Percentiles rank a stretch among this genome's conserved stretches.
phyloP scores from a whole-genome alignment of 1,140 invertebrate species.

The Reticulitermes speratus region DNA sequence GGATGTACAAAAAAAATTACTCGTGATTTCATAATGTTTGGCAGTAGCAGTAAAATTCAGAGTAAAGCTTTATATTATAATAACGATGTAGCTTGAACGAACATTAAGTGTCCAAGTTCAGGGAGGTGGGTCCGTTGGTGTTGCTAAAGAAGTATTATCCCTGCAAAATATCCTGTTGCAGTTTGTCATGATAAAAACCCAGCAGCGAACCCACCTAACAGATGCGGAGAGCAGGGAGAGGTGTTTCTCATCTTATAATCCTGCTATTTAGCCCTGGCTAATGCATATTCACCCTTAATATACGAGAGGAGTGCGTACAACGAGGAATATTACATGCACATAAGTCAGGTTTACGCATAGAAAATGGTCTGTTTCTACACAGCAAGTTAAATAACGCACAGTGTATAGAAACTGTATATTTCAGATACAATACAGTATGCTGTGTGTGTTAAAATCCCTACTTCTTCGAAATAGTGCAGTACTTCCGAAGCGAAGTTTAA shows the following conservation, averaged over 20 bases:
- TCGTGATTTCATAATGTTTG: too few species aligned
- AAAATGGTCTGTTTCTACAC: background rate
- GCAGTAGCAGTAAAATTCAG: too few species aligned
- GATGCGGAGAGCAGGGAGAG: background rate
- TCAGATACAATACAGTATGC: background rate
- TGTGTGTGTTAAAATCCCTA: background rate
- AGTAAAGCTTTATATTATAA: too few species aligned
- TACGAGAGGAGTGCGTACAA: background rate
- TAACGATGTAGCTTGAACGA: too few species aligned
- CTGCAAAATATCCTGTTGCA: background rate
- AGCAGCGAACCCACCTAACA: background rate
- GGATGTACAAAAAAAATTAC: too few species aligned
- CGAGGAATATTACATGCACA: background rate
- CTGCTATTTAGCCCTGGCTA: background rate
- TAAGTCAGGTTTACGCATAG: background rate
- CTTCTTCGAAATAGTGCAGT: background rate
- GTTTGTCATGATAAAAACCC: background rate
- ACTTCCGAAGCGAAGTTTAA: too few species aligned
- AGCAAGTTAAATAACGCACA: too few species aligned
- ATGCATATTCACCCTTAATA: background rate
- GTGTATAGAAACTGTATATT: background rate
- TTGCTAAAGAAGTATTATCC: background rate
- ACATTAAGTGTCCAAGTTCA: too few species aligned
- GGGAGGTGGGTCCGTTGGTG: too few species aligned
- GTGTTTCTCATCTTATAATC: background rate